Percentiles rank a stretch among this genome's conserved stretches.
These are phyloP conservation scores for Pristionchus arcanus DNA, from an alignment of 2,888 invertebrate genomes.

Conservation along the genomic window DNA sequence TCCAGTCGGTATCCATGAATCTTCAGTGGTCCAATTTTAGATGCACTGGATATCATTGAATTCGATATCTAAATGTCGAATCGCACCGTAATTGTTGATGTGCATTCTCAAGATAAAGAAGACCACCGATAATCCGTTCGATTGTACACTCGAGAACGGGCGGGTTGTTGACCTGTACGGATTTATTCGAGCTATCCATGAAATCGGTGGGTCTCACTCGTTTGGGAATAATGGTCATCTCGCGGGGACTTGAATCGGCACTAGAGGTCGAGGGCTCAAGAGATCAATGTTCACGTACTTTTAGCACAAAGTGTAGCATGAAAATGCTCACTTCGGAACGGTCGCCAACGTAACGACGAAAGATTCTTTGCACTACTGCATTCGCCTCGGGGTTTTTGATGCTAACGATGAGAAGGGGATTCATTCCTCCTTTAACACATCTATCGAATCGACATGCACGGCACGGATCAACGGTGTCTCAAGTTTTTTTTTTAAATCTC, in stretches of 20 bases:
- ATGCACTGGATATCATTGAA: background rate
- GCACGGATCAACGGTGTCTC: conserved; percentile 68
- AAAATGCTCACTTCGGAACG: background rate
- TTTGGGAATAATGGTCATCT: background rate
- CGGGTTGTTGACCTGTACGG: background rate
- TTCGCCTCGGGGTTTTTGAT: conserved; percentile 2
- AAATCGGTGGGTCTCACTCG: background rate
- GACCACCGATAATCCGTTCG: conserved; percentile 16
- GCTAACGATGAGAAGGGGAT: conserved; percentile 67
- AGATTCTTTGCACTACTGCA: background rate
- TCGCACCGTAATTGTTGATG: conserved; percentile 8
- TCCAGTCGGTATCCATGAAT: background rate
- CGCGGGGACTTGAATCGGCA: background rate
- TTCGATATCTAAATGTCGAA: background rate
- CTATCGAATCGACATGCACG: conserved; percentile 70
- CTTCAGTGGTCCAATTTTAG: background rate
- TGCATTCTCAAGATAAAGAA: conserved; percentile 16
- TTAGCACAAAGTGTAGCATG: background rate
- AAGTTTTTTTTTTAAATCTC: too few species aligned
- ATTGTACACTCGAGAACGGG: conserved; percentile 23
- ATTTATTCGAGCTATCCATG: background rate
- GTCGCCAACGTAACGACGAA: background rate
- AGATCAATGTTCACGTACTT: background rate
- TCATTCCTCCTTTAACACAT: conserved; percentile 71
- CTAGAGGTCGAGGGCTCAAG: background rate